phyloP scores from a whole-genome alignment of 2,888 invertebrate genomes.

The Drosophila hamatofila region DNA sequence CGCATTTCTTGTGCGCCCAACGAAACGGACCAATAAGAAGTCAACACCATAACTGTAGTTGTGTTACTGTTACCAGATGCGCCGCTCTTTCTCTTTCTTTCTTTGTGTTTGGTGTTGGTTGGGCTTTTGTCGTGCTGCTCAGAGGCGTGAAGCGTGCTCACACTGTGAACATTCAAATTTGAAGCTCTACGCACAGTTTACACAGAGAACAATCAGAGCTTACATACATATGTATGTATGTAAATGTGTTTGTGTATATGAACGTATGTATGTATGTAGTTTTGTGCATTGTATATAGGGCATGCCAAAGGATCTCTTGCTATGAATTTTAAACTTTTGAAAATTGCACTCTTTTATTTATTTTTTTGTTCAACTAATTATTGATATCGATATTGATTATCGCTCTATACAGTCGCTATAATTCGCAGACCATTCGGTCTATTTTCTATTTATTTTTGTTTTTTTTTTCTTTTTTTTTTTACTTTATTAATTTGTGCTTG shows the following conservation, averaged over 20 bases:
- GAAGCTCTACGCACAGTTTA: not conserved
- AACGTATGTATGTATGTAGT: not conserved
- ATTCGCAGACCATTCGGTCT: constrained; percentile 15
- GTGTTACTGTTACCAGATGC: constrained; percentile 30
- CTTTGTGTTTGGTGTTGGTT: not conserved
- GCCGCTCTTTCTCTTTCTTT: constrained; percentile 3
- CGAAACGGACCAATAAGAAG: constrained; percentile 48
- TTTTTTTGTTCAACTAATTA: not conserved
- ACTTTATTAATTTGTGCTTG: constrained; percentile 66
- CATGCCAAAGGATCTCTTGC: not conserved
- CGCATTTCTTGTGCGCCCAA: constrained; percentile 14
- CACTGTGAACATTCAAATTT: constrained; percentile 10
- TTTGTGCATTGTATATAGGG: not conserved
- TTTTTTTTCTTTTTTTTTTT: not conserved
- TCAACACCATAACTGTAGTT: constrained; percentile 55
- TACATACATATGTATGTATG: constrained; percentile 4
- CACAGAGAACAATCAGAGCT: not conserved
- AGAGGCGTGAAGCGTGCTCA: constrained; percentile 41
- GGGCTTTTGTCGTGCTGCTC: constrained; percentile 24
- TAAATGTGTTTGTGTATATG: too few species aligned
- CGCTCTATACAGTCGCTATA: constrained; percentile 25
- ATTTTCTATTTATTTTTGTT: not conserved
- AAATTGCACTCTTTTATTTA: constrained; percentile 9
- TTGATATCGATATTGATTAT: constrained; percentile 45
- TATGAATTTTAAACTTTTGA: constrained; percentile 6